Evolutionary conservation across 2,888 invertebrate genomes (phyloP).

Genomic region (Linyphia triangularis): DNA sequence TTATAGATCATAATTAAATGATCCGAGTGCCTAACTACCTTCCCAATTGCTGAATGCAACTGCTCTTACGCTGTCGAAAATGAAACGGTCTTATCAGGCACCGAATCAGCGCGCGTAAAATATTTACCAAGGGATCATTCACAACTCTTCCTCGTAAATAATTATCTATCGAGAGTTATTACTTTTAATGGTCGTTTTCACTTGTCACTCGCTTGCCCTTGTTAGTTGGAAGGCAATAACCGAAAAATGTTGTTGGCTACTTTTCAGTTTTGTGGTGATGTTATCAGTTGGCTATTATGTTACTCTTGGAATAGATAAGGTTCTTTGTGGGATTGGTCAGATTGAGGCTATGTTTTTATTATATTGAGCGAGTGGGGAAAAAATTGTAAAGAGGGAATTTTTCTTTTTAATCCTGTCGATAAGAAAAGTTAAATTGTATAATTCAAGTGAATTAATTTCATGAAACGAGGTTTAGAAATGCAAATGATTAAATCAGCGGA

Average conservation of each 20-base stretch:
- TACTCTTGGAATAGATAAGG: not conserved
- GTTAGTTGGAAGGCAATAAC: not conserved
- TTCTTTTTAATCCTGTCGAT: too few species aligned
- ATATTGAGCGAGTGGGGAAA: too few species aligned
- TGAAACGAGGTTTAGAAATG: too few species aligned
- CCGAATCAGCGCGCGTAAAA: not conserved
- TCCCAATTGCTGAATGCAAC: not conserved
- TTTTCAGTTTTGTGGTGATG: not conserved
- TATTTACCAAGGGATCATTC: not conserved
- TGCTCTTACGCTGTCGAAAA: too few species aligned
- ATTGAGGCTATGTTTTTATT: too few species aligned
- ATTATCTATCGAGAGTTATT: slow-evolving; percentile 11
- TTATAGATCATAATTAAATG: not conserved
- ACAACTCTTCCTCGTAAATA: slow-evolving; percentile 10
- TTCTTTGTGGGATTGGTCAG: not conserved
- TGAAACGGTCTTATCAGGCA: not conserved
- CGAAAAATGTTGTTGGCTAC: not conserved
- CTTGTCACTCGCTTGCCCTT: not conserved
- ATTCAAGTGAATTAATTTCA: too few species aligned
- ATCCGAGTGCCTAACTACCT: not conserved
- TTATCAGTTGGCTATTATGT: not conserved
- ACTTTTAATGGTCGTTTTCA: slow-evolving; percentile 11
- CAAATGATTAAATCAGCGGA: too few species aligned
- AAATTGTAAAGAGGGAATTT: too few species aligned
- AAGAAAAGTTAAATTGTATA: too few species aligned